Evolutionary conservation across 2,113 vertebrate genomes (phyloP), one percentile per base, ranked within the genome.

Genomic region (Peucedramus taeniatus): DNA sequence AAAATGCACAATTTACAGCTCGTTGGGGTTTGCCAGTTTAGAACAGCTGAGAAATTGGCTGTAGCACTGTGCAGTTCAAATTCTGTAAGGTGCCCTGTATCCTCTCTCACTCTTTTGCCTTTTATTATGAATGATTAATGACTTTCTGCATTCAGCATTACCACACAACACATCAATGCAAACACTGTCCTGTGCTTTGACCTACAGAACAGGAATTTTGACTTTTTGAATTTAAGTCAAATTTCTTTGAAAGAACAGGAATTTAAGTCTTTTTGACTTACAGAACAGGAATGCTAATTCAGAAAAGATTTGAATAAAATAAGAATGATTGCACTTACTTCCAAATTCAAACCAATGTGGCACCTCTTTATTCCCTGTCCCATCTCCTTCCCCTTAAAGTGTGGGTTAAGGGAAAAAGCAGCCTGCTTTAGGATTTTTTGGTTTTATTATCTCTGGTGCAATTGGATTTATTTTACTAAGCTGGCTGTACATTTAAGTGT

Each of bases 401-500:
- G 31, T 22, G 8, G 2, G 10, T 83, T 54, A 77, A 83, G 31
- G 23, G 57, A 92, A 79, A 85, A 57, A 49, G 8, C 7, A 69
- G 15, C 13, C 42, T 65, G 49, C 53, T 72, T 72, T 50, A 50
- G 26, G 33, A 61, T 83, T 86, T 82, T 87, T 71, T 82, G 11
- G 2, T 82, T 93, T 92, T 83, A 57, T 65, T 39, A 33, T 65
- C 70, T 72, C 53, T 80, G 16, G 30, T 54, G 37, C 69, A 90
- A 77, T 6, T 65, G 6, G 30, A 74, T 86, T 94, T 85, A 75
- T 93, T 95, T 90, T 93, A 87, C 61, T 91, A 87, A 85, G 42
- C 40, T 76, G 27, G 15, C 6, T 85, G 49, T 51, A 57, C 85
- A 76, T 91, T 85, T 91, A 87, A 63, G 56, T 68, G 26, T 60